A percentile compares a stretch with the other conserved stretches of the same genome.
These are phyloP conservation scores for Plectropomus leopardus DNA, from an alignment of 2,113 vertebrate species.

Conservation along the genomic window DNA sequence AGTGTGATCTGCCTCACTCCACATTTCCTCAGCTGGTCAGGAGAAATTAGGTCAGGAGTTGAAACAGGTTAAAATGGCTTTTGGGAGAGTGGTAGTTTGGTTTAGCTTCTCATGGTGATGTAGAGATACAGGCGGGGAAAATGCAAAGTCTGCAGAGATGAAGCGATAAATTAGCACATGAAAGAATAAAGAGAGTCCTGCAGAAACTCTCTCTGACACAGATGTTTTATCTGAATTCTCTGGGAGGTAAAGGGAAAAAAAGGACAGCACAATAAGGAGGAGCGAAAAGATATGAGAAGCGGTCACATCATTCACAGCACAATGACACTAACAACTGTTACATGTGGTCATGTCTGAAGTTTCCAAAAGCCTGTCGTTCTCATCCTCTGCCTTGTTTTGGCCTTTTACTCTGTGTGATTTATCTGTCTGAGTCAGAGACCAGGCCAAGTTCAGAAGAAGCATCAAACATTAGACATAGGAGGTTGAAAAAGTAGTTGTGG, in stretches of 20 bases:
- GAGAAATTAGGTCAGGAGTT: conserved; percentile 79
- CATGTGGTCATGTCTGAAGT: conserved; percentile 57
- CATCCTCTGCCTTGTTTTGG: conserved; percentile 56
- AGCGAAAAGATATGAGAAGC: conserved; percentile 48
- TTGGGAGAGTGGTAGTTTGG: conserved; percentile 52
- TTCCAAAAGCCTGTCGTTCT: conserved; percentile 55
- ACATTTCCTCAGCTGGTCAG: conserved; percentile 73
- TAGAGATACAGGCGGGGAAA: conserved; percentile 34
- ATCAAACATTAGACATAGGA: conserved; percentile 36
- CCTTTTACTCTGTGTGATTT: conserved; percentile 60
- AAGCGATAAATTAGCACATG: conserved; percentile 47
- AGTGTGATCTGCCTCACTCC: conserved; percentile 62
- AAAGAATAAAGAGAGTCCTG: conserved; percentile 33
- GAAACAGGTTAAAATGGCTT: conserved; percentile 72
- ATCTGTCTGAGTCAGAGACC: conserved; percentile 58
- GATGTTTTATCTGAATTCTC: conserved; percentile 45
- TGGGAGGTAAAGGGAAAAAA: conserved; percentile 24
- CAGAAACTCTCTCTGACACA: conserved; percentile 21
- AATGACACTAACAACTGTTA: conserved; percentile 62
- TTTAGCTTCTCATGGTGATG: conserved; percentile 62
- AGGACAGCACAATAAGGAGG: conserved; percentile 16
- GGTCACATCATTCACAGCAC: conserved; percentile 57
- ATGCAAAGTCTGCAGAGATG: conserved; percentile 26
- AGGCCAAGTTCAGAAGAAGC: conserved; percentile 42
- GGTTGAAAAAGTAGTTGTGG: conserved; percentile 23